phyloP scores from a whole-genome alignment of 2,113 vertebrate genomes.

The Trachemys scripta region DNA sequence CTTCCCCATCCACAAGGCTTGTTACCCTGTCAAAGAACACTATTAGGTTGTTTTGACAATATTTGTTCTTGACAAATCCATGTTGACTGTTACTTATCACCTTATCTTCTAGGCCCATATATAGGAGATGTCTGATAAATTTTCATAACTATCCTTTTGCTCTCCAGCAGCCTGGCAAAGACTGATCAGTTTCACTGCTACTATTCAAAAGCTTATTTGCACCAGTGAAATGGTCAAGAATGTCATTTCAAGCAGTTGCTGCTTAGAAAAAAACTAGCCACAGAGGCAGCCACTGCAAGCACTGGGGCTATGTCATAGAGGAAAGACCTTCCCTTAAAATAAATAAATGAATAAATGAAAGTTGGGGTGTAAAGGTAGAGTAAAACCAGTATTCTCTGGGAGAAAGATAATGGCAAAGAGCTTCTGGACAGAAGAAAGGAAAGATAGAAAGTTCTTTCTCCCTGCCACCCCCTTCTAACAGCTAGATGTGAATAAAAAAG shows the following conservation, averaged over 20 bases:
- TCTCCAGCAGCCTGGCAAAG: accelerated
- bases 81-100: background rate
- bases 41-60: background rate
- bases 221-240: background rate
- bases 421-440: background rate
- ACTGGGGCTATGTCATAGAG: background rate
- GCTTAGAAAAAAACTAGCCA: background rate
- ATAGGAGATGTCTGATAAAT: background rate
- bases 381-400: background rate
- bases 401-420: background rate
- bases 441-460: background rate
- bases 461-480: background rate
- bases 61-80: background rate
- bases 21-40: background rate
- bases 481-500: background rate
- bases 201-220: background rate
- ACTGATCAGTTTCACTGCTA: background rate
- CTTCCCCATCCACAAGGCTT: background rate
- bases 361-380: background rate
- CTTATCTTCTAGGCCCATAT: background rate
- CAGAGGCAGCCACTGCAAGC: background rate
- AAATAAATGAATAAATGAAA: background rate
- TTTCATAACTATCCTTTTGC: accelerated
- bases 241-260: background rate
- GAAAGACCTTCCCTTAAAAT: background rate